Conservation (phyloP, 2,113 vertebrate genomes). For the Lepus europaeus region DNA sequence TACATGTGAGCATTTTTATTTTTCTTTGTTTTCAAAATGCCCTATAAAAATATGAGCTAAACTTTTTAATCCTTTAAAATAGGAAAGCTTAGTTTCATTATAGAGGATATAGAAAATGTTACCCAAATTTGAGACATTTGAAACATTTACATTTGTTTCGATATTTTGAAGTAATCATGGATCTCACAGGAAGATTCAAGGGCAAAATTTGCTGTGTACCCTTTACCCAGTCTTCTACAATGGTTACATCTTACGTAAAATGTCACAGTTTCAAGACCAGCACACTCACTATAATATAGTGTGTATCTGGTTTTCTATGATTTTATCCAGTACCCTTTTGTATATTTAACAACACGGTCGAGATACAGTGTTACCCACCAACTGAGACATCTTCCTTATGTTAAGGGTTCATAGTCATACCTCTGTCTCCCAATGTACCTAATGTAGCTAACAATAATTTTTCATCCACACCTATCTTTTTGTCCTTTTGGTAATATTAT, state of each 20-base stretch:
- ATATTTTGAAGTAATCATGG: slow-evolving; percentile 44
- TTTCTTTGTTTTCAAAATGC: slow-evolving; percentile 33
- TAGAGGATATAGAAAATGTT: not conserved
- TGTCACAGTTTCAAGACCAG: not conserved
- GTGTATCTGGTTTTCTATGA: not conserved
- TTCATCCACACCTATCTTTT: not conserved
- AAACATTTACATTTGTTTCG: not conserved
- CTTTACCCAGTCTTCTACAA: not conserved
- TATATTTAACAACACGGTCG: not conserved
- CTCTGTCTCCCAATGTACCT: fast-evolving
- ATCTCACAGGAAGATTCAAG: not conserved
- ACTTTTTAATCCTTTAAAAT: not conserved
- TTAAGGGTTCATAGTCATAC: not conserved
- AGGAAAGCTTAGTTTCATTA: not conserved
- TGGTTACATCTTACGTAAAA: not conserved
- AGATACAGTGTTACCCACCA: not conserved
- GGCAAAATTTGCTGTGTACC: not conserved
- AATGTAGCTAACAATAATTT: not conserved
- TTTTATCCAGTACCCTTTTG: not conserved
- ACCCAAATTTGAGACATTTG: slow-evolving; percentile 3
- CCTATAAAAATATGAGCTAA: not conserved
- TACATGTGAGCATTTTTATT: not conserved
- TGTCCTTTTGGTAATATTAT: not conserved
- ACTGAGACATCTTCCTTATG: not conserved
- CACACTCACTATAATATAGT: not conserved